Evolutionary conservation across 2,113 vertebrate species (phyloP), one percentile per base, ranked within the genome.

Genomic region (Nymphicus hollandicus): DNA sequence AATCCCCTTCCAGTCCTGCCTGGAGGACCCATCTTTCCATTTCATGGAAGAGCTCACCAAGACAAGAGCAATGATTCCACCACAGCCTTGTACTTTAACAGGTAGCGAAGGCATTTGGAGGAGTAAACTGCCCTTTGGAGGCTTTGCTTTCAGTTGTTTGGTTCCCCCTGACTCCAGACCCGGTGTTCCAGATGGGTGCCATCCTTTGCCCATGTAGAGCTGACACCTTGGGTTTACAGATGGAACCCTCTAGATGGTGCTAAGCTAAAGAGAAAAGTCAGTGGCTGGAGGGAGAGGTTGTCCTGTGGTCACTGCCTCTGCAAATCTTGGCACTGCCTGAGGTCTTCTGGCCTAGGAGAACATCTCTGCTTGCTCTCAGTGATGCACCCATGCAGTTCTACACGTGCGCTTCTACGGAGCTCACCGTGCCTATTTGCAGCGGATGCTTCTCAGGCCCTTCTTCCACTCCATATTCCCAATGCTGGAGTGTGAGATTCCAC

Each of bases 231-330:
- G 89, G 89, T 81, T 86, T 96, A 81, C 93, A 81, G 83, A 25
- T 7, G 31, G 72, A 15, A 90, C 92, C 92, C 96, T 93, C 95
- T 97, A 97, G 96, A 86, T 97, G 96, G 96, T 96, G 93, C 95
- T 96, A 92, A 96, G 92, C 88, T 93, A 96, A 96, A 97, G 95
- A 96, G 95, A 93, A 96, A 96, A 73, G 71, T 1, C 8, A 76
- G 63, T 64, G 80, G 17, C 3, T 13, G 44, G 58, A 39, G 19
- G 49, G 23, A 44, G 43, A 39, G 31, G 52, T 31, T 55, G 70
- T n/a, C 87, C 90, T 17, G 27, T 6, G 1, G 35, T 8, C 10
- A 1, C 31, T 44, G 58, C 13, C 46, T 79, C 53, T 22, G 68
- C 43, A 25, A 41, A 9, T 9, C 44, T 74, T 61, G 56, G 56